These are phyloP conservation scores for Chaetura pelagica DNA, from an alignment of 2,113 vertebrate species.

Conservation along the genomic window DNA sequence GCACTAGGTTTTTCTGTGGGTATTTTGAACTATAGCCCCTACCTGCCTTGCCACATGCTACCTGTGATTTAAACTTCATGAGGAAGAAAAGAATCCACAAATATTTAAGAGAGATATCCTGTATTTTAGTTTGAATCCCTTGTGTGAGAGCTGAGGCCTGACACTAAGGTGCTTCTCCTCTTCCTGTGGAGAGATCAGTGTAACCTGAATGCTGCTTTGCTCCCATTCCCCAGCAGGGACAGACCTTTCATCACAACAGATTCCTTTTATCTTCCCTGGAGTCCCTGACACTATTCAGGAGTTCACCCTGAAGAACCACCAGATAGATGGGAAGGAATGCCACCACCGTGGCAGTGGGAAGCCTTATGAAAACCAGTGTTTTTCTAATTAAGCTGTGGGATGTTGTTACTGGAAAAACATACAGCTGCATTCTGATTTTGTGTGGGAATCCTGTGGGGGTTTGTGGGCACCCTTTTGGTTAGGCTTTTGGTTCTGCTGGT, in stretches of 20 bases:
- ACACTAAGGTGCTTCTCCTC: neutral
- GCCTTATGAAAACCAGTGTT: neutral
- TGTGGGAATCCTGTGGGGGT: neutral
- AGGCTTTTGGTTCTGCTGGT: neutral
- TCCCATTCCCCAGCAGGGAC: neutral
- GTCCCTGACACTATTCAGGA: neutral
- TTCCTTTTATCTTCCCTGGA: neutral
- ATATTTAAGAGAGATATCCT: neutral
- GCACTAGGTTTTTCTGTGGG: neutral
- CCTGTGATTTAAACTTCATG: neutral
- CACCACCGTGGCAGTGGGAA: neutral
- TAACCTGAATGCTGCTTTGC: neutral
- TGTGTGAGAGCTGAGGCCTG: neutral
- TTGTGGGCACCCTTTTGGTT: neutral
- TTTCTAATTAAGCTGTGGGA: neutral
- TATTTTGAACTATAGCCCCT: neutral
- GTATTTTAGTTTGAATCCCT: neutral
- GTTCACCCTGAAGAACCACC: neutral
- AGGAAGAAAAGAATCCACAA: neutral
- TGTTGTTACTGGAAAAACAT: neutral
- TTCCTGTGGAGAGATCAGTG: neutral
- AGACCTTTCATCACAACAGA: neutral
- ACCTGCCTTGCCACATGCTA: neutral
- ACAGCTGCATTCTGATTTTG: neutral
- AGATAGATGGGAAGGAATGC: no score